Evolutionary conservation across 2,888 invertebrate genomes (phyloP).

Genomic region (Hydraecia micacea): DNA sequence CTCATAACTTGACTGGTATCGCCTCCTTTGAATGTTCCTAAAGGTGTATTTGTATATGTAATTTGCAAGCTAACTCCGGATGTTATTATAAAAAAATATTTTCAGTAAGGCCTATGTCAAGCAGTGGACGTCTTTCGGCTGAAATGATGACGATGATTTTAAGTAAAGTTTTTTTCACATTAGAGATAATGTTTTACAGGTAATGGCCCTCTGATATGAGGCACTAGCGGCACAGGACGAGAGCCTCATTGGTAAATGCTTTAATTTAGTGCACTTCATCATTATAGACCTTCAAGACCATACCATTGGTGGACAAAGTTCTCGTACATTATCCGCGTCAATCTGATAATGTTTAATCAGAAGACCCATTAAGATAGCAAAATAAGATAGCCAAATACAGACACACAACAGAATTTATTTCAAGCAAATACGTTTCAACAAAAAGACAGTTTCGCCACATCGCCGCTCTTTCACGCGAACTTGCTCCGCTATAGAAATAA

Average conservation of each 20-base stretch:
- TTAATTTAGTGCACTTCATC: background rate
- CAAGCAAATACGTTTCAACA: slow-evolving; percentile 26
- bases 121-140: background rate
- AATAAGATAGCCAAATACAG: slow-evolving; percentile 10
- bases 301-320: too few relatives aligned
- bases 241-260: background rate
- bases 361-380: background rate
- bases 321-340: background rate
- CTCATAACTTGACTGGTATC: slow-evolving; percentile 52
- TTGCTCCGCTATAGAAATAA: slow-evolving; percentile 56
- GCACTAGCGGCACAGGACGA: background rate
- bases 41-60: slow-evolving; percentile 39
- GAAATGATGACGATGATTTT: background rate
- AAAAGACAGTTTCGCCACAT: slow-evolving; percentile 32
- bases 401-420: slow-evolving; percentile 32
- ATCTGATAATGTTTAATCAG: background rate
- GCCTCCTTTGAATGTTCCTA: slow-evolving; percentile 40
- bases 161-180: background rate
- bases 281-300: background rate
- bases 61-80: slow-evolving; percentile 22
- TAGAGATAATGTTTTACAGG: background rate
- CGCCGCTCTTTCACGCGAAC: slow-evolving; percentile 31
- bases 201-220: background rate
- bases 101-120: background rate
- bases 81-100: background rate